Conservation (phyloP, 2,113 vertebrate species). For the Spizaetus ornatus region DNA sequence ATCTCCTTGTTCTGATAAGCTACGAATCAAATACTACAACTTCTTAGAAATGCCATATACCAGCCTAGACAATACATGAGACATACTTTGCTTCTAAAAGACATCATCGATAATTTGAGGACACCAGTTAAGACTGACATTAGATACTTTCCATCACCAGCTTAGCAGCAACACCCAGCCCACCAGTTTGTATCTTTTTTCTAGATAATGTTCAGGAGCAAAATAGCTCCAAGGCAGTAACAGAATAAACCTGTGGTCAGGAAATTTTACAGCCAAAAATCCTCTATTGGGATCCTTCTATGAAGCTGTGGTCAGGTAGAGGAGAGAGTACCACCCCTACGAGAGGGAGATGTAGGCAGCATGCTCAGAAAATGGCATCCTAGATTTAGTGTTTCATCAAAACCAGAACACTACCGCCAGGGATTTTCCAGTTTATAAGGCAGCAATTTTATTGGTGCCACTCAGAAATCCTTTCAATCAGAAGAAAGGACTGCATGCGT, state of each 20-base stretch:
- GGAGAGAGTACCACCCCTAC: not conserved
- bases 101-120: not conserved
- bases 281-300: not conserved
- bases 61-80: not conserved
- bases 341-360: not conserved
- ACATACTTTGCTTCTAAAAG: not conserved
- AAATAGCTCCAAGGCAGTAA: not conserved
- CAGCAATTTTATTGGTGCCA: constrained; percentile 34
- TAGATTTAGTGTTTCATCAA: not conserved
- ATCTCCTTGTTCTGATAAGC: not conserved
- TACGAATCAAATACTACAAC: not conserved
- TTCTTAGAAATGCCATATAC: not conserved
- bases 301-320: not conserved
- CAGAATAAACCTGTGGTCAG: not conserved
- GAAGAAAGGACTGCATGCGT: not conserved
- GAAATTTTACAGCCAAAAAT: not conserved
- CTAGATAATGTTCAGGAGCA: not conserved
- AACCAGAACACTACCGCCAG: not conserved
- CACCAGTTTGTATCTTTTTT: not conserved
- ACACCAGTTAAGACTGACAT: not conserved
- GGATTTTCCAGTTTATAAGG: constrained; percentile 30
- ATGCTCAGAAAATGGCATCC: not conserved
- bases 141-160: not conserved
- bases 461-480: constrained; percentile 30
- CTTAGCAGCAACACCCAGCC: not conserved